Base-by-base conservation (phyloP, 2,888 invertebrate genomes). In the Cremastinae sp. region DNA sequence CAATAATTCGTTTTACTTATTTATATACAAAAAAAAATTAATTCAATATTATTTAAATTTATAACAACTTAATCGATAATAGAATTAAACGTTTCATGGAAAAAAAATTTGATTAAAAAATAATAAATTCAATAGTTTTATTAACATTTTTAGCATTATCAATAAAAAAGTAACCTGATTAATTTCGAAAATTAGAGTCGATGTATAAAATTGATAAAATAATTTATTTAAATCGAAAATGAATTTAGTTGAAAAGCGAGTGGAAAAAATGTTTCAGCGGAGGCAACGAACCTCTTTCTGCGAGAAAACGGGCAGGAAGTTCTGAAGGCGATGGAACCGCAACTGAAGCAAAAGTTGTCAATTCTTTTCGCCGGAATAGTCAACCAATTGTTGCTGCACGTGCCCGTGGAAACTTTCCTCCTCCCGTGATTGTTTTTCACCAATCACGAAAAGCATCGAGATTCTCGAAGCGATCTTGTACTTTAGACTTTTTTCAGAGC, bases 211-310 rank as follows among this genome's bases (percentile, higher is more conserved):
- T 7, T 22, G 38, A 69, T 7, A 45, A 43, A 69, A 54, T 28
- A 3, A 75, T n/a, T 4, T 49, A 34, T 47, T 38, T 47, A n/a
- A 53, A 34, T 53, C 45, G 16, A 62, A 8, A 16, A 28, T 34
- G 45, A 20, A n/a, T 10, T 22, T 49, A 58, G 66, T 58, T 71
- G n/a, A 58, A 9, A 41, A 41, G 1, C 8, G 12, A n/a, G 10
- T 2, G n/a, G 12, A 41, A n/a, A 12, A 5, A 41, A 41, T n/a
- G 7, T 90, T 91, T 41, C 84, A 94, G 94, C 93, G 79, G 93
- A 94, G 88, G 94, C 94, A 10, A 94, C 93, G 5, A 94, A 94
- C 86, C 90, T 94, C 56, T 94, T 94, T 84, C 91, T 94, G 36
- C 91, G 93, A 59, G 94, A 94, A 84, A 94, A 94, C 84, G 94